Evolutionary conservation across 2,797 vertebrate species (phyloP).

Genomic region (Lepus oiostolus): DNA sequence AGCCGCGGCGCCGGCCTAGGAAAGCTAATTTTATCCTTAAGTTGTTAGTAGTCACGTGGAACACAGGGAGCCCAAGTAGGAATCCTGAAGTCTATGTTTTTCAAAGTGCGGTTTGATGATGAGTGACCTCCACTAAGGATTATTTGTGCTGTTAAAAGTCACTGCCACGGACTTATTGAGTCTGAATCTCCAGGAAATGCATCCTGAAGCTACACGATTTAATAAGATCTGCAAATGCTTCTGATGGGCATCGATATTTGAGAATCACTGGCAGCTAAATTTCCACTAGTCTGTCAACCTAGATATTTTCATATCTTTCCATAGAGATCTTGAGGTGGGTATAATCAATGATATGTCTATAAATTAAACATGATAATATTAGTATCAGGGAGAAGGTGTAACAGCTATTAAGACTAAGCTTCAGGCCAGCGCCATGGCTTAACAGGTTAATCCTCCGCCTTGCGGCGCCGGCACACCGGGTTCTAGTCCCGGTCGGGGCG

Average conservation of each 20-base stretch:
- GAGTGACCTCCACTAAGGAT: background rate
- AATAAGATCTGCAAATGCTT: background rate
- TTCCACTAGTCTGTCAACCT: conserved; percentile 6
- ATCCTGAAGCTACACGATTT: background rate
- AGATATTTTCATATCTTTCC: conserved; percentile 12
- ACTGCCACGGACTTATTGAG: background rate
- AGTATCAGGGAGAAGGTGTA: background rate
- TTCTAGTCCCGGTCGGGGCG: too few species aligned
- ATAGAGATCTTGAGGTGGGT: background rate
- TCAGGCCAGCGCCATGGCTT: background rate
- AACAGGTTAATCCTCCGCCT: too few species aligned
- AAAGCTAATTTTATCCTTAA: conserved; percentile 29
- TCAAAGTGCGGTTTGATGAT: conserved; percentile 3
- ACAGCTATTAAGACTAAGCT: background rate
- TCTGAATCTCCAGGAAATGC: background rate
- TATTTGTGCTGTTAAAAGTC: background rate
- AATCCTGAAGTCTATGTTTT: background rate
- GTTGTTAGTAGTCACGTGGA: background rate
- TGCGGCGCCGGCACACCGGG: too few species aligned
- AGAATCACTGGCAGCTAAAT: conserved; percentile 35
- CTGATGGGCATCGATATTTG: background rate
- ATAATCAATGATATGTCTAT: background rate
- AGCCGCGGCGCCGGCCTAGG: background rate
- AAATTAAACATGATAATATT: conserved; percentile 35
- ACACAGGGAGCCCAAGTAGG: conserved; percentile 20